Base-by-base conservation (phyloP, 2,113 vertebrate species). In the Archilochus colubris region DNA sequence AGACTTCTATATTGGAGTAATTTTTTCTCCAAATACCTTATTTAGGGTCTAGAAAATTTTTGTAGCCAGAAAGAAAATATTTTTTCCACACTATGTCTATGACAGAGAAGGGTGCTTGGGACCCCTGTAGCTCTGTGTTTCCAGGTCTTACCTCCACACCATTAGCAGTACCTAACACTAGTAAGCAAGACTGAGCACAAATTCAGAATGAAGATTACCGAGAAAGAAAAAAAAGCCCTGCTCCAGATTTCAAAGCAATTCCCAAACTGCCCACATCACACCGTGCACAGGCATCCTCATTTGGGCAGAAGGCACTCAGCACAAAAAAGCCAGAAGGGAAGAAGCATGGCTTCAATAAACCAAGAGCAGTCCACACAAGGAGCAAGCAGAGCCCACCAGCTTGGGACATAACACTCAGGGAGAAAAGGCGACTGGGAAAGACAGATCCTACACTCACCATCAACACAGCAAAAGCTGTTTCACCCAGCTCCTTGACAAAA, bases 321-420 rank as follows among this genome's bases (percentile, higher is more conserved):
- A 68, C 38, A 81, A 81, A 66, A 86, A 77, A 55, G 25, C 25
- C 28, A 69, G 38, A 66, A 5, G 0, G 36, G 21, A 84, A 38
- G 58, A 82, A 57, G 66, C 27, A 31, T 50, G 36, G 54, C 30
- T 58, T 51, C 40, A 79, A 87, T 31, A 89, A 89, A 68, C 10
- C 9, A 75, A 48, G 58, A 0, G 0, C 55, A 77, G 66, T 19
- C 50, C 21, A 7, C 13, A n/a, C 0, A 0, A 7, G 25, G 46
- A 84, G 8, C 7, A 4, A 38, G 74, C 30, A 75, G 33, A 59
- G 40, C 17, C 53, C 66, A 40, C 24, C 1, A 1, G 40, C 54
- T 22, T 50, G 23, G 61, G 79, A 82, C 43, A 38, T 3, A 68
- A 79, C 10, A 12, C 31, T 6, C 19, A 38, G 20, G 31, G 4